A percentile compares a stretch with the other conserved stretches of the same genome.
Evolutionary conservation across 2,113 vertebrate genomes (phyloP).

Genomic region (Diadophis punctatus): DNA sequence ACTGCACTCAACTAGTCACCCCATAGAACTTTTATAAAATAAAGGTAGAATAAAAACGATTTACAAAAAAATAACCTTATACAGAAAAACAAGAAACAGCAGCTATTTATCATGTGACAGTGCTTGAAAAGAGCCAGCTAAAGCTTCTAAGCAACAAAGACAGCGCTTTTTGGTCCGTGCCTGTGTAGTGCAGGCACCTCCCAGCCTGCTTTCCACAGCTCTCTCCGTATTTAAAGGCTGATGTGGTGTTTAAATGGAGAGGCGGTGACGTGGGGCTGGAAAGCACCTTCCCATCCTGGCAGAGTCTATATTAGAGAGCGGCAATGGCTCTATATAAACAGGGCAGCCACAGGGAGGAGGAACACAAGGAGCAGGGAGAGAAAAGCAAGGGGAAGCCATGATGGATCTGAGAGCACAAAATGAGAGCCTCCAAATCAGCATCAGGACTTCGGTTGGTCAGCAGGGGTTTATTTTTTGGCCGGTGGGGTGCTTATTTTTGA

Average conservation of each 20-base stretch:
- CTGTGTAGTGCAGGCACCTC: slow-evolving; percentile 69
- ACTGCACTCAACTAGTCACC: neutral
- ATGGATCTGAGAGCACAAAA: slow-evolving; percentile 68
- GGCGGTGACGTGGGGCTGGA: slow-evolving; percentile 91
- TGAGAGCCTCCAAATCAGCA: slow-evolving; percentile 64
- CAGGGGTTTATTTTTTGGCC: slow-evolving; percentile 41
- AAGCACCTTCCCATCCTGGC: slow-evolving; percentile 96
- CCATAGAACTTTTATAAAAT: neutral
- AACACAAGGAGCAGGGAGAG: slow-evolving; percentile 81
- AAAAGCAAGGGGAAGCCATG: slow-evolving; percentile 71
- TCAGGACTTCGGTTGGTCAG: slow-evolving; percentile 63
- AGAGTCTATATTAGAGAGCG: slow-evolving; percentile 98
- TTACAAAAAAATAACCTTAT: neutral
- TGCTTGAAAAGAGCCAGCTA: neutral
- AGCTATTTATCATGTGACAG: neutral
- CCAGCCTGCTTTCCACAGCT: slow-evolving; percentile 69
- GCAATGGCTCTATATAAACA: slow-evolving; percentile 96
- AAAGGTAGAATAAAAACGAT: neutral
- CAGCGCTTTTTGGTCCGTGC: slow-evolving; percentile 46
- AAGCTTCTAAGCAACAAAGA: slow-evolving; percentile 24
- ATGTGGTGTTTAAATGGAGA: slow-evolving; percentile 93
- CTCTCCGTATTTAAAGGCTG: slow-evolving; percentile 93
- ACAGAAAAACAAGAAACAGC: neutral
- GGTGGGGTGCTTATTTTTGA: slow-evolving; percentile 34
- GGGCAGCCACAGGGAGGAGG: slow-evolving; percentile 86